A percentile compares a stretch with the other conserved stretches of the same genome.
These are phyloP conservation scores for Athalia cordata DNA, from an alignment of 2,888 invertebrate species.

Conservation along the genomic window DNA sequence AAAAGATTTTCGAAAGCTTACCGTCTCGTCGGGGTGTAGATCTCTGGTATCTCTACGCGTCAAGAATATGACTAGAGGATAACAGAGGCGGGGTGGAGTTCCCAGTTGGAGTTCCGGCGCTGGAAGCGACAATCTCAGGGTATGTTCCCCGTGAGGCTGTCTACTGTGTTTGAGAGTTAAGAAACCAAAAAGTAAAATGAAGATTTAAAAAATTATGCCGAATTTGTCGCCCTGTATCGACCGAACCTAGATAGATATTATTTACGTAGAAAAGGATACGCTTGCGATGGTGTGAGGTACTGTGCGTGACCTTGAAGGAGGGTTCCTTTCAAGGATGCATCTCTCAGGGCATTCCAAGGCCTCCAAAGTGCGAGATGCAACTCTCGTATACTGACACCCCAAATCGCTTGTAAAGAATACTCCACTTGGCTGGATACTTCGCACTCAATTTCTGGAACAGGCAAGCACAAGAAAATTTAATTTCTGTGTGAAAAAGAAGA, in stretches of 20 bases:
- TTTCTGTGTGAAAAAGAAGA: neutral
- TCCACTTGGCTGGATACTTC: constrained; percentile 85
- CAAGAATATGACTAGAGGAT: constrained; percentile 86
- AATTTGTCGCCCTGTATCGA: too few species aligned
- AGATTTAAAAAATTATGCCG: too few species aligned
- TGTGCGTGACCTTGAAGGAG: constrained; percentile 76
- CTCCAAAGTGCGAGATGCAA: constrained; percentile 86
- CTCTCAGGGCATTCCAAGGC: constrained; percentile 80
- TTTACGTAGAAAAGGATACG: constrained; percentile 65
- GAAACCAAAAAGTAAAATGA: neutral
- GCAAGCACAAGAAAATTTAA: constrained; percentile 48
- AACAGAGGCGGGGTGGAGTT: constrained; percentile 83
- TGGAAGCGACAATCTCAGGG: constrained; percentile 79
- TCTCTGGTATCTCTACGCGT: constrained; percentile 79
- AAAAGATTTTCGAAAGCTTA: constrained; percentile 68
- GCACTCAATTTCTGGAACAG: constrained; percentile 82
- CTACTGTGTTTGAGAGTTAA: constrained; percentile 73
- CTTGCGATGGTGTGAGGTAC: constrained; percentile 69
- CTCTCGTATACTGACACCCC: constrained; percentile 87
- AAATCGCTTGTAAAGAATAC: constrained; percentile 84
- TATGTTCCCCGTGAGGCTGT: constrained; percentile 81
- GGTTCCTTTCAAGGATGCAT: constrained; percentile 78
- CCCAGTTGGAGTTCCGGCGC: constrained; percentile 81
- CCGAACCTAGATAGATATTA: too few species aligned
- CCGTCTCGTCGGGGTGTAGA: constrained; percentile 86